Conservation (phyloP, 2,797 vertebrate species). For the Lagocephalus sceleratus region DNA sequence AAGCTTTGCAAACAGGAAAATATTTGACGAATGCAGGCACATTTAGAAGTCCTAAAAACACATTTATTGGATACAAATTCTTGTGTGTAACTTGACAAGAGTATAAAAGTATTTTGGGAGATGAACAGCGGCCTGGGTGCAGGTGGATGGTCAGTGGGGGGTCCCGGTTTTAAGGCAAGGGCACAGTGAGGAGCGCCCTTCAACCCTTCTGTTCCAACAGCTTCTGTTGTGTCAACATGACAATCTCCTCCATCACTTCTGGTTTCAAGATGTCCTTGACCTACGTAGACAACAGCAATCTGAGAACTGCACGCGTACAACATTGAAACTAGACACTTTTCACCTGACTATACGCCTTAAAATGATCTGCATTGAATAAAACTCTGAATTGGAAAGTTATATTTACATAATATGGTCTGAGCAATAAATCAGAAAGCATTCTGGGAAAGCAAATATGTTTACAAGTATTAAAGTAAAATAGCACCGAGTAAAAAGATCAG, state of each 20-base stretch:
- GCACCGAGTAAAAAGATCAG: not conserved
- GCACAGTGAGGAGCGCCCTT: conserved; percentile 23
- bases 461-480: not conserved
- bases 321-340: not conserved
- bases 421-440: no score
- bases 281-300: conserved; percentile 62
- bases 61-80: no score
- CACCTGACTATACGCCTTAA: not conserved
- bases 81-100: no score
- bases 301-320: no score
- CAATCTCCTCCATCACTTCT: conserved; percentile 91
- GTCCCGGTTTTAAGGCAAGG: conserved; percentile 14
- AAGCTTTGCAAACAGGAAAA: no score
- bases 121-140: not conserved
- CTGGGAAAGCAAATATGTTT: not conserved
- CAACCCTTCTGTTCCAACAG: conserved; percentile 88
- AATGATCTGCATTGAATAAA: not conserved
- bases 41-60: not conserved
- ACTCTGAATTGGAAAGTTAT: no score
- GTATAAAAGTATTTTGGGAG: no score
- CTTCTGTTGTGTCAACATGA: conserved; percentile 89
- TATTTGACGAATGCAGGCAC: not conserved
- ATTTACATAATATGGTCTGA: no score
- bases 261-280: conserved; percentile 96
- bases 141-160: conserved; percentile 1